Conservation (phyloP, 1,140 invertebrate species). For the Chrysoperla carnea region DNA sequence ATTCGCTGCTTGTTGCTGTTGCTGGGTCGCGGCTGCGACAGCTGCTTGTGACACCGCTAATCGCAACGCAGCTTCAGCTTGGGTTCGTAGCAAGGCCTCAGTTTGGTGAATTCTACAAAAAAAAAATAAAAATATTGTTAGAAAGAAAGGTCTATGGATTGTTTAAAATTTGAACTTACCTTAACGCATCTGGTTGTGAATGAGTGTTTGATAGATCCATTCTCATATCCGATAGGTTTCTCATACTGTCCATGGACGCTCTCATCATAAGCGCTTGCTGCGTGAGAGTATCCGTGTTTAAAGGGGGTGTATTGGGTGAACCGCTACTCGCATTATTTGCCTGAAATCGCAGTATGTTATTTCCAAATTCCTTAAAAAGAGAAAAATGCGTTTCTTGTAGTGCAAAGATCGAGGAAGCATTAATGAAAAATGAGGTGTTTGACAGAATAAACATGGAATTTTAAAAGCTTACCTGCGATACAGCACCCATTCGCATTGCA, state of each 20-base stretch:
- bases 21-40: constrained; percentile 20
- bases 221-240: neutral
- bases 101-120: constrained; percentile 32
- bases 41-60: constrained; percentile 48
- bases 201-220: neutral
- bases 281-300: neutral
- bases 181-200: neutral
- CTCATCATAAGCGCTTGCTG: neutral
- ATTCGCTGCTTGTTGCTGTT: constrained; percentile 15
- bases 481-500: constrained; percentile 53
- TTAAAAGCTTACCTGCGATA: constrained; percentile 14
- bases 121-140: constrained; percentile 32
- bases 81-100: constrained; percentile 61
- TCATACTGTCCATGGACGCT: neutral
- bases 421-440: too few species aligned
- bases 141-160: constrained; percentile 10
- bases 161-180: constrained; percentile 9
- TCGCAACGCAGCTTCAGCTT: constrained; percentile 63
- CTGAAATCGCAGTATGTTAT: neutral
- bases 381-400: too few species aligned
- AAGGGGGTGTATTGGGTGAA: neutral
- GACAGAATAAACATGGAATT: neutral
- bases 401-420: too few species aligned
- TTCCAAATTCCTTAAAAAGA: too few species aligned
- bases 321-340: neutral